A percentile compares a stretch with the other conserved stretches of the same genome.
Evolutionary conservation across 2,888 invertebrate genomes (phyloP).

Genomic region (Ophioninae sp.): DNA sequence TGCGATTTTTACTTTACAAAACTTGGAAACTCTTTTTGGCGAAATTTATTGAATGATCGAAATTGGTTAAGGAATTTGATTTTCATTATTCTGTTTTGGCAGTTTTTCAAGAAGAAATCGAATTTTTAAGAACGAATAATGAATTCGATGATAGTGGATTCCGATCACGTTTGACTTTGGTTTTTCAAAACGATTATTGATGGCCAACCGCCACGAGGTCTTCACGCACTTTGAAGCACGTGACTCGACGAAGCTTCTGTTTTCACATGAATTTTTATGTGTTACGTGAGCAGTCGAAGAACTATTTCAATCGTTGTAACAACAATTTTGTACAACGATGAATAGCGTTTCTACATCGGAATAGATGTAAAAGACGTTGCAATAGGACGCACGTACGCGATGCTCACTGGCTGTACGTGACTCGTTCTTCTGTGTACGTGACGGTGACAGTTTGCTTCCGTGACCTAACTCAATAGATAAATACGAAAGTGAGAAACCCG

Average conservation of each 20-base stretch:
- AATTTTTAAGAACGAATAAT: neutral
- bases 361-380: slow-evolving; percentile 21
- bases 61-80: too few species aligned
- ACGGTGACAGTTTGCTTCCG: slow-evolving; percentile 21
- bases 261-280: neutral
- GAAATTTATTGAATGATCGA: too few species aligned
- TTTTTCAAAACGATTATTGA: neutral
- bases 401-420: slow-evolving; percentile 50
- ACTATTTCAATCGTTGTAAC: neutral
- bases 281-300: neutral
- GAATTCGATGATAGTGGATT: neutral
- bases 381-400: slow-evolving; percentile 54
- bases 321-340: neutral
- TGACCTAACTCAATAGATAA: slow-evolving; percentile 37
- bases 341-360: neutral
- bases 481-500: neutral
- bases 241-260: neutral
- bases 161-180: neutral
- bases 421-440: slow-evolving; percentile 43
- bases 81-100: too few species aligned
- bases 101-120: too few species aligned
- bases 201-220: neutral
- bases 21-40: too few species aligned
- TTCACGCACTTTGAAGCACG: neutral
- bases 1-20: too few species aligned